These are phyloP conservation scores for Alaudala cheleensis DNA, from an alignment of 2,113 vertebrate genomes.

Conservation along the genomic window DNA sequence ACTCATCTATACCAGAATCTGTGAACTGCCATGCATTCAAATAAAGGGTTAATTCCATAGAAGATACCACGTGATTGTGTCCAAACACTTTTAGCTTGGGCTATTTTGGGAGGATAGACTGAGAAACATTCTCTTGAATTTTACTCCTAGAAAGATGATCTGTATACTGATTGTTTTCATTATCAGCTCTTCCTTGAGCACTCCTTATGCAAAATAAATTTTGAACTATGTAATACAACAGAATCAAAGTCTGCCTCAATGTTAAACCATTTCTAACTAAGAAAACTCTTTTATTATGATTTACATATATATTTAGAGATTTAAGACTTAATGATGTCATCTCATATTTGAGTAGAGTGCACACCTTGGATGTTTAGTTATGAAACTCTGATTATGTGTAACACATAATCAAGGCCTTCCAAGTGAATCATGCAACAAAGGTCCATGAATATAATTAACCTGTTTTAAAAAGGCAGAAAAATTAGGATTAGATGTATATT, in stretches of 20 bases:
- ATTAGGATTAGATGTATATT: not conserved
- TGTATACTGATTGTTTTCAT: not conserved
- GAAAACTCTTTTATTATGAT: not conserved
- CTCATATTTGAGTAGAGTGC: not conserved
- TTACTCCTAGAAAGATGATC: not conserved
- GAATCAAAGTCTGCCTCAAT: not conserved
- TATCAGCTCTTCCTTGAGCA: not conserved
- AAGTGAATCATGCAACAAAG: constrained; percentile 28
- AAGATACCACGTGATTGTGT: not conserved
- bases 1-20: not conserved
- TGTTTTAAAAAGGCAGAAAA: not conserved
- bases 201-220: not conserved
- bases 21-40: not conserved
- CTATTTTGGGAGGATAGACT: not conserved
- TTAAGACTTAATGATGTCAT: not conserved
- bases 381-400: not conserved
- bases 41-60: not conserved
- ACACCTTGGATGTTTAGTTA: not conserved
- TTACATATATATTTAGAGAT: not conserved
- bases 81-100: not conserved
- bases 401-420: constrained; percentile 8
- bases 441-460: constrained; percentile 20
- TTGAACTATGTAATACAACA: not conserved
- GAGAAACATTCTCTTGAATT: not conserved
- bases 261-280: not conserved